phyloP scores from a whole-genome alignment of 2,888 invertebrate genomes.

The Cosmopolites sordidus region DNA sequence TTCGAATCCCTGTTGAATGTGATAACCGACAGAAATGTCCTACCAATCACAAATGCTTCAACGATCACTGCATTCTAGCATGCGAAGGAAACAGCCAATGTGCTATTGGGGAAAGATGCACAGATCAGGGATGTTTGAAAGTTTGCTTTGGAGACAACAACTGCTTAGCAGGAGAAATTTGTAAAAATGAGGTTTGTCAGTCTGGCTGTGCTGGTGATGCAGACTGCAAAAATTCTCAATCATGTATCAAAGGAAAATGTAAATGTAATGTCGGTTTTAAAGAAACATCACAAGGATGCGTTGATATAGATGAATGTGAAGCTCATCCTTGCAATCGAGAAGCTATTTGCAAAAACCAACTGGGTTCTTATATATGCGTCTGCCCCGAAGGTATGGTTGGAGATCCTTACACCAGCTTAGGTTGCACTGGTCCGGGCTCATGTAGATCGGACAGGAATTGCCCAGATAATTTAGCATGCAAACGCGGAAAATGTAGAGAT shows the following conservation, averaged over 20 bases:
- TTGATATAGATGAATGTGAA: conserved; percentile 80
- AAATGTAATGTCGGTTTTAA: conserved; percentile 74
- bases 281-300: conserved; percentile 67
- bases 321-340: conserved; percentile 73
- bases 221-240: conserved; percentile 74
- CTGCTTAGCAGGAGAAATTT: conserved; percentile 85
- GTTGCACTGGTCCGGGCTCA: conserved; percentile 72
- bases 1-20: conserved; percentile 73
- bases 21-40: conserved; percentile 68
- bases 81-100: conserved; percentile 71
- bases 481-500: conserved; percentile 72
- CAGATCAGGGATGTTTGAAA: conserved; percentile 73
- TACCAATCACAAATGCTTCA: conserved; percentile 70
- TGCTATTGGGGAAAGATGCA: conserved; percentile 81
- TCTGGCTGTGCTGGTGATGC: conserved; percentile 77
- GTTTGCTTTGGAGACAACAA: conserved; percentile 87
- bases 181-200: conserved; percentile 73
- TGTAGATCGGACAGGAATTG: conserved; percentile 74
- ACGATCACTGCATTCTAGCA: conserved; percentile 71
- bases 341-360: conserved; percentile 73
- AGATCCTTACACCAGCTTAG: conserved; percentile 64
- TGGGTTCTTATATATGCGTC: conserved; percentile 74
- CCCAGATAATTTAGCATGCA: conserved; percentile 69
- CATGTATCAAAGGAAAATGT: conserved; percentile 72
- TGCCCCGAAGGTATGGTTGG: conserved; percentile 79